Evolutionary conservation across 2,888 invertebrate genomes (phyloP).

Genomic region (Abrostola tripartita): DNA sequence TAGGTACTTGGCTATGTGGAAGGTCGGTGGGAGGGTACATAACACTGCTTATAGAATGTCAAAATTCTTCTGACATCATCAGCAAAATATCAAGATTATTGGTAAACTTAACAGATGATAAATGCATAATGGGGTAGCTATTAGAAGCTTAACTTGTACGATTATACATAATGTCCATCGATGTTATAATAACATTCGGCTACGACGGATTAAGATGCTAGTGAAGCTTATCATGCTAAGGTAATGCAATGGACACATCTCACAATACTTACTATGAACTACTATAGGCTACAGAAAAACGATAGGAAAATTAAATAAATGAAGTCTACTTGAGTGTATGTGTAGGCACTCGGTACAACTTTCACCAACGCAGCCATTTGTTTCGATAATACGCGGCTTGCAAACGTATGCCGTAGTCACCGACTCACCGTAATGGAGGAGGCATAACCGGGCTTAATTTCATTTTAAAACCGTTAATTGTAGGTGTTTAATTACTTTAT

Average conservation of each 20-base stretch:
- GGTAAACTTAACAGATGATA: too few relatives aligned
- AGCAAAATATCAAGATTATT: too few relatives aligned
- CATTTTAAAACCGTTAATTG: slow-evolving; percentile 16
- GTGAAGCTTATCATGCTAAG: neutral
- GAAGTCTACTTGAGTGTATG: slow-evolving; percentile 59
- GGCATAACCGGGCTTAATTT: slow-evolving; percentile 15
- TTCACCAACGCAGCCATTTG: slow-evolving; percentile 69
- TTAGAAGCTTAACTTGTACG: too few relatives aligned
- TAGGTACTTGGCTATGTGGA: neutral
- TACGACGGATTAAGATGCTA: neutral
- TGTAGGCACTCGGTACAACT: slow-evolving; percentile 59
- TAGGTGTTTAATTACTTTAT: slow-evolving; percentile 24
- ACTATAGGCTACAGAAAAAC: slow-evolving; percentile 25
- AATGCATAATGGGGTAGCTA: too few relatives aligned
- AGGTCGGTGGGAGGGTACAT: slow-evolving; percentile 4
- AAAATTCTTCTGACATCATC: too few relatives aligned
- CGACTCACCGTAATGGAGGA: slow-evolving; percentile 32
- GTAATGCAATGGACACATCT: neutral
- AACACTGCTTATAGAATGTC: too few relatives aligned
- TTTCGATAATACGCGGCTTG: slow-evolving; percentile 58
- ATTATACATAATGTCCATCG: too few relatives aligned
- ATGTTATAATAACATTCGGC: neutral
- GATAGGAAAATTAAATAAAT: slow-evolving; percentile 26
- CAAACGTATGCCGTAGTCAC: slow-evolving; percentile 31
- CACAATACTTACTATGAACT: slow-evolving; percentile 14